A percentile compares a stretch with the other conserved stretches of the same genome.
Evolutionary conservation across 2,113 vertebrate species (phyloP).

Genomic region (Etheostoma spectabile): DNA sequence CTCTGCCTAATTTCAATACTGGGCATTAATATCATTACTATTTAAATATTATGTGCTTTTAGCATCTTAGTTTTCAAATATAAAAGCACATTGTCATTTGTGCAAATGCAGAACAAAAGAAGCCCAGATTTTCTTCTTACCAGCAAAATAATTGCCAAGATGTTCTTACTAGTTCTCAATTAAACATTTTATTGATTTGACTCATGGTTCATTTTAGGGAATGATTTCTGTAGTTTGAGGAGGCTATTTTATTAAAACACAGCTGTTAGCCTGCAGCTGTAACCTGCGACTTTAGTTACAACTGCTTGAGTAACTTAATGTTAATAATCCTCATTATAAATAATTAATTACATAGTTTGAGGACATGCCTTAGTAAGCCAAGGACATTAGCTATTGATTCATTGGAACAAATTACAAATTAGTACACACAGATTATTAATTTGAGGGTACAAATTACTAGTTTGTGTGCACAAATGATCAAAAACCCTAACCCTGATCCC

Average conservation of each 20-base stretch:
- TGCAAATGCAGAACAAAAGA: not conserved
- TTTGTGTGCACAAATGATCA: no score
- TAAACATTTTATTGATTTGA: not conserved
- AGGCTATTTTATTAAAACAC: not conserved
- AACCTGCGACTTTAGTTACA: no score
- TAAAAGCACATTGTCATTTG: not conserved
- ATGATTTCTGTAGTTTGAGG: not conserved
- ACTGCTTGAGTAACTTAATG: no score
- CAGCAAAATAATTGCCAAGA: not conserved
- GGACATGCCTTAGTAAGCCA: constrained; percentile 37
- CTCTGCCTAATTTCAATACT: no score
- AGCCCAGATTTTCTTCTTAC: not conserved
- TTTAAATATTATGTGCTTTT: not conserved
- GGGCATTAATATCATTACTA: no score
- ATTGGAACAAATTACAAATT: constrained; percentile 58
- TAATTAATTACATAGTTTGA: constrained; percentile 30
- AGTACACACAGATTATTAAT: no score
- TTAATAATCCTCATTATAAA: constrained; percentile 31
- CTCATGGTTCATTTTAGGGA: no score
- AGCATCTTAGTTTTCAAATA: not conserved
- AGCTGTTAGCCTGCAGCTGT: not conserved
- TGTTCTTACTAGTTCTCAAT: not conserved
- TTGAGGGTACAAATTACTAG: no score
- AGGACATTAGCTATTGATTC: constrained; percentile 50
- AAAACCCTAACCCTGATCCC: no score